Percentiles rank a stretch among this genome's conserved stretches.
These are phyloP conservation scores for Glaucidium brasilianum DNA, from an alignment of 2,113 vertebrate species.

Conservation along the genomic window DNA sequence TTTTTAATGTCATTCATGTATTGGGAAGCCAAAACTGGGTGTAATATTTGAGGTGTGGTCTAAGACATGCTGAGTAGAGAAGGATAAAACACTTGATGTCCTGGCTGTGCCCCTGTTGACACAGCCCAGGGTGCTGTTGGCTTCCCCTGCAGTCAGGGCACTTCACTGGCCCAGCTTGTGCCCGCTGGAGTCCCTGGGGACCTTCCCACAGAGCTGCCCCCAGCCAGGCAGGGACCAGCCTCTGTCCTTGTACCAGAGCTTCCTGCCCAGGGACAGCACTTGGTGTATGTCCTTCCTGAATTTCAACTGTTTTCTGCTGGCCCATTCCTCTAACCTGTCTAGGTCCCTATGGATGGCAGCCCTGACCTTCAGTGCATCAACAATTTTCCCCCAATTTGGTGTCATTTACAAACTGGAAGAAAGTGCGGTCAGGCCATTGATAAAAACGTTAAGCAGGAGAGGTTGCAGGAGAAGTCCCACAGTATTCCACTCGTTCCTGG, in stretches of 20 bases:
- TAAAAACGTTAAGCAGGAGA: not conserved
- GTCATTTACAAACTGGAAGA: not conserved
- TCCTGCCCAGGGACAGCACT: not conserved
- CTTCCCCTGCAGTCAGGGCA: not conserved
- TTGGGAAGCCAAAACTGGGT: not conserved
- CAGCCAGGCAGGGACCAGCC: not conserved
- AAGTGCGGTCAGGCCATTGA: not conserved
- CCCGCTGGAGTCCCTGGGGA: not conserved
- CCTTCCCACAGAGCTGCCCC: not conserved
- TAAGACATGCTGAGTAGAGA: not conserved
- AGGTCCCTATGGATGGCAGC: not conserved
- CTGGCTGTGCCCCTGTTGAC: not conserved
- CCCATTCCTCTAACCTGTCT: not conserved
- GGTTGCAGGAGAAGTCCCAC: not conserved
- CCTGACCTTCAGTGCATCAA: not conserved
- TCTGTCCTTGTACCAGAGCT: not conserved
- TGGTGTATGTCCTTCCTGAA: not conserved
- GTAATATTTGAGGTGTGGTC: not conserved
- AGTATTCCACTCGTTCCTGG: not conserved
- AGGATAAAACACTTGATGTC: not conserved
- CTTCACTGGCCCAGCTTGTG: not conserved
- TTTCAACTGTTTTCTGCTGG: not conserved
- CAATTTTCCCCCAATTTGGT: not conserved
- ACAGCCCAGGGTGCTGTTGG: fast-evolving
- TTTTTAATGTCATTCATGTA: not conserved